Evolutionary conservation across 2,888 invertebrate genomes (phyloP).

Genomic region (Endotricha flammealis): DNA sequence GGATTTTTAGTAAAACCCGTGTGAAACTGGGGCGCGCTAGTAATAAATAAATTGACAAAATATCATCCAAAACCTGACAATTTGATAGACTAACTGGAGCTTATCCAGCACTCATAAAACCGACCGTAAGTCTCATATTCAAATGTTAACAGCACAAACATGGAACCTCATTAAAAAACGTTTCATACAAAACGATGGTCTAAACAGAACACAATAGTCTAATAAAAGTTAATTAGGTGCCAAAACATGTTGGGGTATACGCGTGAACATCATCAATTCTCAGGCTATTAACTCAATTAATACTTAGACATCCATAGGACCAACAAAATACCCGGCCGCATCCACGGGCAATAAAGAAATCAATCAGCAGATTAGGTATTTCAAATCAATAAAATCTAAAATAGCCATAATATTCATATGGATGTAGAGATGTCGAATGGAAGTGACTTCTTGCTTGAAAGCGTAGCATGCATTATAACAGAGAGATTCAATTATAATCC

Average conservation of each 20-base stretch:
- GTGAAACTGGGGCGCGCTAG: no score
- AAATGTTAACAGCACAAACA: no score
- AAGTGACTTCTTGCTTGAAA: no score
- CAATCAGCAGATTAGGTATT: slow-evolving; percentile 76
- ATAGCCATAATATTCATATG: slow-evolving; percentile 52
- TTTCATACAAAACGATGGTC: slow-evolving; percentile 6
- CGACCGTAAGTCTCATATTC: no score
- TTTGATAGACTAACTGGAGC: no score
- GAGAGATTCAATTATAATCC: no score
- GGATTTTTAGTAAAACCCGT: no score
- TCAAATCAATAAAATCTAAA: slow-evolving; percentile 76
- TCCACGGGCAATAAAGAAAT: slow-evolving; percentile 73
- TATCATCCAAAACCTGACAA: no score
- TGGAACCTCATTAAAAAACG: no score
- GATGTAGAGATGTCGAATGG: slow-evolving; percentile 34
- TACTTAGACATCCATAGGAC: slow-evolving; percentile 63
- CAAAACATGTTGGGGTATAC: slow-evolving; percentile 57
- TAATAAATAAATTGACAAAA: no score
- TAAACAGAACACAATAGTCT: slow-evolving; percentile 40
- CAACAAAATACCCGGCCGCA: slow-evolving; percentile 54
- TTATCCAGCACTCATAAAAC: no score
- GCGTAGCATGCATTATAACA: no score
- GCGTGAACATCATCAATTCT: slow-evolving; percentile 67
- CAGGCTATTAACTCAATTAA: slow-evolving; percentile 68
- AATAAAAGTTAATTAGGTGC: slow-evolving; percentile 70